Conservation (phyloP, 2,888 invertebrate genomes). For the Cantharis lateralis region DNA sequence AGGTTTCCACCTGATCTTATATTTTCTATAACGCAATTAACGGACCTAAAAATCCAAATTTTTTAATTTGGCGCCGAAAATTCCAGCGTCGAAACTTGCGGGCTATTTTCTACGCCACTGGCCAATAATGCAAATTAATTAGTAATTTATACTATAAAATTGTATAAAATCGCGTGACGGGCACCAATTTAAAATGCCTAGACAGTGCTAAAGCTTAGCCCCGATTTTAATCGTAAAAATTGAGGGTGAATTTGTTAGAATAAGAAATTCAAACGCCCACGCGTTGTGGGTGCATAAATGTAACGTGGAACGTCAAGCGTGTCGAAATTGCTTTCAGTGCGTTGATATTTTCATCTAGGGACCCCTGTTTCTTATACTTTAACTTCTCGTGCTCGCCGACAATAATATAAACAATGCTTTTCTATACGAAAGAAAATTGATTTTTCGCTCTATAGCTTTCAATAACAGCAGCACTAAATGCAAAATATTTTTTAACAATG, state of each 20-base stretch:
- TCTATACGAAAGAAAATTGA: neutral
- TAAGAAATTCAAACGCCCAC: neutral
- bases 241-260: neutral
- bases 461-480: neutral
- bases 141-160: neutral
- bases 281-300: neutral
- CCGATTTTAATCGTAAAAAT: neutral
- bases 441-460: neutral
- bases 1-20: conserved; percentile 26
- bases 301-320: neutral
- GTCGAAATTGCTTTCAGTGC: neutral
- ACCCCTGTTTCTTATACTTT: neutral
- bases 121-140: neutral
- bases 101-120: neutral
- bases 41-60: neutral
- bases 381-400: neutral
- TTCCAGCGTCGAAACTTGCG: too few relatives aligned
- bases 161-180: neutral
- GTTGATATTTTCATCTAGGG: conserved; percentile 1
- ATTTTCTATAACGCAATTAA: neutral
- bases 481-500: neutral
- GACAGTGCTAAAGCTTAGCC: neutral
- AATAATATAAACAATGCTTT: neutral
- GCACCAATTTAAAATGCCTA: neutral
- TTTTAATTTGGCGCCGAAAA: neutral